Base-by-base conservation (phyloP, 2,888 invertebrate genomes). In the Chaetogeoica ovagalla region DNA sequence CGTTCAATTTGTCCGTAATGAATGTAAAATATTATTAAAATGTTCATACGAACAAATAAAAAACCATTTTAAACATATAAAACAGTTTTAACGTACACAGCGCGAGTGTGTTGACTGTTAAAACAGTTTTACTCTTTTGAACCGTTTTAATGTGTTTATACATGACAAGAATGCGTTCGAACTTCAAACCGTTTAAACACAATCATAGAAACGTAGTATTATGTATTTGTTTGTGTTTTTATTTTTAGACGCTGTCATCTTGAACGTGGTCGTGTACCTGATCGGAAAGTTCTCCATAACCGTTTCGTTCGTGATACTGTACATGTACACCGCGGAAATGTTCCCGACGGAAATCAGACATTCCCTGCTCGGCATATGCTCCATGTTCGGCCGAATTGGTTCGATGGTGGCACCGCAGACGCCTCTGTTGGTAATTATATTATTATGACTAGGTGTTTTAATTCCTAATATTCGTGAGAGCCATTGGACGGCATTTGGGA, bases 371-470 rank as follows among this genome's bases (percentile, higher is more conserved):
- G 83, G 81, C 15, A 81, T 83, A 55, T 81, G 81, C 23, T 83
- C 83, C 13, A 83, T 82, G 83, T 82, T 83, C 48, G 83, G 83
- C n/a, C 75, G 82, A 30, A 70, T 83, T 21, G 83, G 83, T n/a
- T 82, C 82, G 15, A 82, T 83, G 82, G 48, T 82, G 21, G 83
- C 82, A 5, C 83, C 83, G 17, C 83, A 83, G 71, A 74, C 82
- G 11, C 66, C 81, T 19, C 39, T 83, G 63, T 62, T 83, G 60
- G 83, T 83, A 81, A 43, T 75, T 82, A 48, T 30, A 43, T 21
- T 15, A 19, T 62, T 48, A 52, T 2, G 19, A 65, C 19, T 52
- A 63, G 1, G 4, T 52, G 52, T 52, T 66, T 3, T n/a, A 68
- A 57, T 23, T 43, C 30, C 30, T 30, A 30, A 30, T 30, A 30